Base-by-base conservation (phyloP, 2,888 invertebrate species). In the Caenorhabditis becei region DNA sequence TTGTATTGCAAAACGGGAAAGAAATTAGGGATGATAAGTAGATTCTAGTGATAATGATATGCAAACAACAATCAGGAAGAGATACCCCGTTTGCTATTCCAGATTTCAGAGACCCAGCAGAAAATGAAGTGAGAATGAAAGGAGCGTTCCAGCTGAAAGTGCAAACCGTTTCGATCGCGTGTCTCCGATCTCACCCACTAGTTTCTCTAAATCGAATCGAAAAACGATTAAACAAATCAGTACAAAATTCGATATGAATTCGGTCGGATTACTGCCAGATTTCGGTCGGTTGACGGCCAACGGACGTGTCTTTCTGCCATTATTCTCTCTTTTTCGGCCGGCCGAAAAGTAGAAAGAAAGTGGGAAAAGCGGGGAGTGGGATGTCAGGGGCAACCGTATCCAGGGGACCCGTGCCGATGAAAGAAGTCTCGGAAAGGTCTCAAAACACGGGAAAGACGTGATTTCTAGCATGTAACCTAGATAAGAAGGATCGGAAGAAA, bases 151-250 rank as follows among this genome's bases (percentile, higher is more conserved):
- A n/a, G n/a, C n/a, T n/a, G 28, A 37, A 70, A 61, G 51, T 61
- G 51, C 59, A 61, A 69, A 37, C 44, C n/a, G n/a, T 28, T 5
- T 41, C 7, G 14, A 11, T 14, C 28, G 49, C 20, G 1, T 35
- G 51, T 61, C 41, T 28, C 18, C 26, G 61, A 53, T 70, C 59
- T 53, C 51, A 26, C 26, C 41, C 56, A 51, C 61, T 61, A 18
- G 26, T 61, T 41, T 23, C 47, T 0, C 18, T 54, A n/a, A 44
- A 41, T 47, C 62, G 41, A 58, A 61, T 71, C 54, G 62, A 41
- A 44, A 54, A 71, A 71, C 62, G 71, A 71, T 71, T 71, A 71
- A 71, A 62, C 59, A 61, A 53, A 51, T 37, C 59, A 62, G 61
- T 53, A 44, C 35, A 47, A 32, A 49, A 69, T 32, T 23, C 20